Percentiles rank a stretch among this genome's conserved stretches.
Evolutionary conservation across 2,797 vertebrate genomes (phyloP).

Genomic region (Anabas testudineus): DNA sequence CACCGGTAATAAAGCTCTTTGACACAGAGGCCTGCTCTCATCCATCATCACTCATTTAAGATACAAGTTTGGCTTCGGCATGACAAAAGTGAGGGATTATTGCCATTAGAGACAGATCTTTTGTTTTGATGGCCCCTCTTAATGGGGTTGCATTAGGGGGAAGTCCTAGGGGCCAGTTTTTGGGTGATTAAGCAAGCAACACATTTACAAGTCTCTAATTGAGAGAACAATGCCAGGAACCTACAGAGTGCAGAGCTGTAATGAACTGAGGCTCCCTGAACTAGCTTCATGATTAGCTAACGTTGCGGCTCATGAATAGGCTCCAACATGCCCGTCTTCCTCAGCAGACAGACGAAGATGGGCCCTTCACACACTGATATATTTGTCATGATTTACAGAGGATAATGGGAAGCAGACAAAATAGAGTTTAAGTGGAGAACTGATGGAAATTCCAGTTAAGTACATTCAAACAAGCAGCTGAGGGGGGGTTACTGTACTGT

Average conservation of each 20-base stretch:
- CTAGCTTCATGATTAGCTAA: conserved; percentile 67
- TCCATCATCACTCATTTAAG: conserved; percentile 83
- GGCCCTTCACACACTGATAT: conserved; percentile 22
- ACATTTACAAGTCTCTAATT: conserved; percentile 88
- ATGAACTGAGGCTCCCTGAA: conserved; percentile 78
- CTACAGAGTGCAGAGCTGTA: conserved; percentile 72
- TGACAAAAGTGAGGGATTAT: conserved; percentile 81
- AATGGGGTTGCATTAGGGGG: conserved; percentile 84
- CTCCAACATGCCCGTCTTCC: conserved; percentile 23
- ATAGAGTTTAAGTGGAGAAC: neutral
- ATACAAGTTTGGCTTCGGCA: conserved; percentile 77
- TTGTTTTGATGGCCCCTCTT: conserved; percentile 86
- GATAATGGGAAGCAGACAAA: neutral
- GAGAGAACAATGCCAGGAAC: conserved; percentile 81
- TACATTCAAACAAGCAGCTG: conserved; percentile 2
- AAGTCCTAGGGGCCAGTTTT: conserved; percentile 82
- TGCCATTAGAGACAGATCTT: conserved; percentile 83
- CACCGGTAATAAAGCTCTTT: conserved; percentile 73
- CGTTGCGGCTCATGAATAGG: conserved; percentile 34
- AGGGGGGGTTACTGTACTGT: neutral
- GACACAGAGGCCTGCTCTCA: conserved; percentile 65
- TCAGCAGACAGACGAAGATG: conserved; percentile 28
- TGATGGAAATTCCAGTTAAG: neutral
- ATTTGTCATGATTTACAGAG: conserved; percentile 19
- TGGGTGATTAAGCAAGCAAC: conserved; percentile 86